Base-by-base conservation (phyloP, 2,888 invertebrate species). In the Caenorhabditis auriculariae region DNA sequence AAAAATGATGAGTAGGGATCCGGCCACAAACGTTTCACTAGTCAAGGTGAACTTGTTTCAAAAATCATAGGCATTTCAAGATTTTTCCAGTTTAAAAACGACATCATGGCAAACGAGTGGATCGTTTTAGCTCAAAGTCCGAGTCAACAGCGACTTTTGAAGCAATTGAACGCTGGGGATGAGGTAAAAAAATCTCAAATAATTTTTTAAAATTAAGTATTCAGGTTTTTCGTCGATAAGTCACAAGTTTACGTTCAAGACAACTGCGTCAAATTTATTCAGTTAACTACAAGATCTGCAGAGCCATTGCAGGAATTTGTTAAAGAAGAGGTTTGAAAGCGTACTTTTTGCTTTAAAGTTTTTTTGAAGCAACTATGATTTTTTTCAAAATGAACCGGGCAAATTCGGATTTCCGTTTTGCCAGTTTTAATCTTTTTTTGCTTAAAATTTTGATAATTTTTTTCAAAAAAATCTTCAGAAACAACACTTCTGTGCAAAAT, bases 1-100 rank as follows among this genome's bases (percentile, higher is more conserved):
- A 38, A 66, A 68, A 48, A 76, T 74, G 72, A 81, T 81, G 69
- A 72, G 69, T 28, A 58, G 81, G 7, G 81, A 81, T 57, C 72
- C 80, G 5, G 81, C 76, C 0, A 63, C 75, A 1, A 45, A 51
- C 17, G 60, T 77, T 27, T 65, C 74, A 2, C 60, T 69, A 27
- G 50, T 68, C 19, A 76, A 74, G 51, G 78, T 80, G 42, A 44
- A 56, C 41, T 47, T 23, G 19, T 32, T 41, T 41, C 41, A 1
- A 35, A 41, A n/a, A 41, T 41, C 15, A 41, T 41, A n/a, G 12
- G 19, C 41, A 19, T 41, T 41, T n/a, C 7, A 9, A 41, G 29
- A 43, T 9, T 3, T 39, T 5, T 39, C 38, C 3, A 15, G n/a
- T 4, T 38, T n/a, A n/a, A n/a, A n/a, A n/a, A n/a, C n/a, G n/a